A percentile compares a stretch with the other conserved stretches of the same genome.
Evolutionary conservation across 1,140 invertebrate genomes (phyloP).

Genomic region (Bombyx mandarina): DNA sequence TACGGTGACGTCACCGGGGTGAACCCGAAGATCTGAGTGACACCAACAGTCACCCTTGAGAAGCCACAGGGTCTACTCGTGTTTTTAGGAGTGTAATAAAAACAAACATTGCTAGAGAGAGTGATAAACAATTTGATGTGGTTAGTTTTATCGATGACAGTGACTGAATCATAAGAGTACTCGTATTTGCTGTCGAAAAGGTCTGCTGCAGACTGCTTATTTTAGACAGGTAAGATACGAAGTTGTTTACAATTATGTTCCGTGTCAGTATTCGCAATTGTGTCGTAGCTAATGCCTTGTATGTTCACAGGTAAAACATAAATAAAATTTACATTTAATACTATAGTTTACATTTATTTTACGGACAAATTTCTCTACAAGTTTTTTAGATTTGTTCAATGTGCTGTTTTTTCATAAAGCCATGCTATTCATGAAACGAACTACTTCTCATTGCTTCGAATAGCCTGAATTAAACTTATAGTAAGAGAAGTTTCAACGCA

Average conservation of each 20-base stretch:
- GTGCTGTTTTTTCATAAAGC: no score
- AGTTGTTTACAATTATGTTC: slow-evolving; percentile 39
- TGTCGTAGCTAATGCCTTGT: neutral
- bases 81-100: slow-evolving; percentile 24
- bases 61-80: slow-evolving; percentile 37
- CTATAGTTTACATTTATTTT: no score
- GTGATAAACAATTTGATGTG: slow-evolving; percentile 30
- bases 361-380: no score
- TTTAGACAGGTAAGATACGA: slow-evolving; percentile 31
- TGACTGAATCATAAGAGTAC: slow-evolving; percentile 7
- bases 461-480: no score
- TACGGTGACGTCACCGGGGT: slow-evolving; percentile 67
- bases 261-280: slow-evolving; percentile 31
- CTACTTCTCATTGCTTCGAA: no score
- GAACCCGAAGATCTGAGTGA: slow-evolving; percentile 60
- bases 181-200: no score
- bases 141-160: slow-evolving; percentile 17
- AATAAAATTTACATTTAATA: no score
- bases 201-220: slow-evolving; percentile 2
- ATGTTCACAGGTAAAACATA: neutral
- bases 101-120: slow-evolving; percentile 47
- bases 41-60: slow-evolving; percentile 63
- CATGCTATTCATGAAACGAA: no score
- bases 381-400: no score
- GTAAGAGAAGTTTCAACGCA: no score